Base-by-base conservation (phyloP, 1,140 invertebrate species). In the Coenobita brevimanus region DNA sequence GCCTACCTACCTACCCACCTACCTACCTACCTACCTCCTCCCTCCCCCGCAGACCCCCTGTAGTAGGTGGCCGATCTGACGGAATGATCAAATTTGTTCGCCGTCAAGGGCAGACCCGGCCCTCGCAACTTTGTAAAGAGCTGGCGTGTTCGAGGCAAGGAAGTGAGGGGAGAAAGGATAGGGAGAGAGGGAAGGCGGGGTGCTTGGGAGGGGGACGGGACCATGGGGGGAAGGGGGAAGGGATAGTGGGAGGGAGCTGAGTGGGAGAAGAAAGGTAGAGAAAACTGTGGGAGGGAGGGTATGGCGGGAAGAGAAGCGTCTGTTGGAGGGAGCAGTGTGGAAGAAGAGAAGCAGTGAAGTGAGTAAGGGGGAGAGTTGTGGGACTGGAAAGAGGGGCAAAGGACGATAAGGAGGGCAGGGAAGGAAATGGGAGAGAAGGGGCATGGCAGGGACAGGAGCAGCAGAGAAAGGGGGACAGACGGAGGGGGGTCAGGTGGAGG, bases 21-120 rank as follows among this genome's bases (percentile, higher is more conserved):
- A 3, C 24, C 17, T 33, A n/a, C n/a, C 17, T 33, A 4, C 71
- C 71, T 8, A n/a, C 64, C n/a, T 6, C 21, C 64, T n/a, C 64
- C 30, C 64, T 33, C 30, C 1, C 13, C 27, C 43, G 15, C 10
- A 6, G 15, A 30, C 46, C 38, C 76, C 76, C 50, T 57, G 27
- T 27, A 33, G 27, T 27, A 33, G 76, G 76, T 46, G 54, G 76
- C 24, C 76, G 76, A 79, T 79, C 50, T 79, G 76, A 57, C 30
- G 76, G 76, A 79, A 79, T 79, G 76, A 79, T 79, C 76, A 79
- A 36, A 79, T 79, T 79, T 79, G 76, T 79, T 79, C 10, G 43
- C 76, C 76, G 76, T 79, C 76, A 79, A 21, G 54, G 24, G 10
- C 76, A 79, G 76, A 30, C 76, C 54, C 33, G 10, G 57, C 24